phyloP scores from a whole-genome alignment of 1,140 invertebrate genomes.

The Cepaea nemoralis region DNA sequence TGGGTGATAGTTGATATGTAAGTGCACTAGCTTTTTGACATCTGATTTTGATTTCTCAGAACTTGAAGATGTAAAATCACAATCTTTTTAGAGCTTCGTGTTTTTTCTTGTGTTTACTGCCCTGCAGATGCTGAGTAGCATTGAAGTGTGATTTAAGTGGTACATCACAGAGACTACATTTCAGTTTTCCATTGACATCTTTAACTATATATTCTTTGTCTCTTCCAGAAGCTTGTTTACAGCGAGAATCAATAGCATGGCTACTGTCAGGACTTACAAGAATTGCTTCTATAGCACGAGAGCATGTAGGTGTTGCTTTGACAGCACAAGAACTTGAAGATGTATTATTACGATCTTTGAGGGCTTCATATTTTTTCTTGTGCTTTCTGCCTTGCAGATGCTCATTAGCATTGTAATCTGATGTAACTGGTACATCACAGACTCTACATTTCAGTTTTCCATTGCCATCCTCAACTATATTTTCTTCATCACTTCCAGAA shows the following conservation, averaged over 20 bases:
- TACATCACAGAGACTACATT: not conserved
- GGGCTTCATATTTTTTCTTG: not conserved
- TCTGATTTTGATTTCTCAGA: no score
- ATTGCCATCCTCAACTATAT: not conserved
- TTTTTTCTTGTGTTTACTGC: not conserved
- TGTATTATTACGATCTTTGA: not conserved
- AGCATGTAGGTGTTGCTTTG: constrained; percentile 1
- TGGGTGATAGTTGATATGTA: no score
- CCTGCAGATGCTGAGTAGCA: not conserved
- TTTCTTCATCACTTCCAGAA: not conserved
- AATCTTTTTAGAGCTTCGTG: not conserved
- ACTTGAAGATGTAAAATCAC: no score
- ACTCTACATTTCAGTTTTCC: not conserved
- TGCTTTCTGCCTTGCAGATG: constrained; percentile 3
- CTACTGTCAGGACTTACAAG: no score
- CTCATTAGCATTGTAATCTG: not conserved
- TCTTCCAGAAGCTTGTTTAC: not conserved
- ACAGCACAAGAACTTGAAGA: not conserved
- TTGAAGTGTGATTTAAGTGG: not conserved
- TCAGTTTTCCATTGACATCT: not conserved
- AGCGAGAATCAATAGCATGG: no score
- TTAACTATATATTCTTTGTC: not conserved
- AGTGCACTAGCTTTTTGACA: no score
- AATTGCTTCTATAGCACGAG: no score
- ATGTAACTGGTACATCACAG: not conserved